Evolutionary conservation across 2,888 invertebrate genomes (phyloP), one percentile per base, ranked within the genome.

Genomic region (Agrotis clavis): DNA sequence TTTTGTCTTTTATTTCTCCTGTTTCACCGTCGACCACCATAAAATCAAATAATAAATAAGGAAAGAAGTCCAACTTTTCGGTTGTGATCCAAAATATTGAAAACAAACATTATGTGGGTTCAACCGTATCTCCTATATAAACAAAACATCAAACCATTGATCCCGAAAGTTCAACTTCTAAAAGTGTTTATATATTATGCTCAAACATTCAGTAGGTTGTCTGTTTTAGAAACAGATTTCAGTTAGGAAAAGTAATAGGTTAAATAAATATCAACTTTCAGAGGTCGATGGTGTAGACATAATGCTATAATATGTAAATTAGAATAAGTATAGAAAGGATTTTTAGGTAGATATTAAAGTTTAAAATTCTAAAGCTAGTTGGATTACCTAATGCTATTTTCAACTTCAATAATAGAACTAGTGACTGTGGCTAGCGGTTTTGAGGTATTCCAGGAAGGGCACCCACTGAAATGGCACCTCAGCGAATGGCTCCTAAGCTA

Each of bases 231-330:
- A 57, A 71, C 77, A 61, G 61, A 74, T 78, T 72, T 61, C 48
- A 62, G 63, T 56, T 48, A 57, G 25, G n/a, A 59, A 59, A 82
- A 84, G 81, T 78, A 84, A 84, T 84, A 80, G 71, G 67, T 61
- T 76, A 71, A 63, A 82, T 82, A 81, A 84, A 79, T 74, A 83
- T 77, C 67, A 76, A 78, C 63, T 84, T 82, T 71, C n/a, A 35
- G 59, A 67, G 11, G 68, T 61, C 66, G 25, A 66, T 60, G 75
- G 63, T 72, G 54, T 65, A 18, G 25, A 54, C 14, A 71, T 47
- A 69, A 75, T 75, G 16, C 9, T 62, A 9, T 41, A 69, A 59
- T 56, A 81, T 78, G 72, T 79, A 59, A 73, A 82, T 67, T 69
- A 53, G 41, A 79, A 66, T 47, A 75, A 74, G 57, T 61, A 64